phyloP scores from a whole-genome alignment of 2,113 vertebrate genomes.

The Elaphurus davidianus region DNA sequence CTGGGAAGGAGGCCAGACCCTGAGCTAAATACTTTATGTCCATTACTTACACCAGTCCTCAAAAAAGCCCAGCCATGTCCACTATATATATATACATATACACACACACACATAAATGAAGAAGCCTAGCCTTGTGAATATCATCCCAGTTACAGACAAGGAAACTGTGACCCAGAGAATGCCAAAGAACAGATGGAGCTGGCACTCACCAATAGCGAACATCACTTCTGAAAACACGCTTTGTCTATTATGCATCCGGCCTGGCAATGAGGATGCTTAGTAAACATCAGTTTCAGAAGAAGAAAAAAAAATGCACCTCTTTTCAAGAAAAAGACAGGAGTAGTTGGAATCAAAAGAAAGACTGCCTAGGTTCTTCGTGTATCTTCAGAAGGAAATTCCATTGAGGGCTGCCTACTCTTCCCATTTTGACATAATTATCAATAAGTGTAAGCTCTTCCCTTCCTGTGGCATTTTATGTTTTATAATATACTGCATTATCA shows the following conservation, averaged over 20 bases:
- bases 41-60: background rate
- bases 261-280: too few relatives aligned
- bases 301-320: background rate
- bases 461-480: background rate
- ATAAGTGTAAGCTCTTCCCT: background rate
- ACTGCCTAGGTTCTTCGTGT: fast-evolving
- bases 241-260: background rate
- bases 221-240: background rate
- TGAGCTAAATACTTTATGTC: fast-evolving
- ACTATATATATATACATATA: background rate
- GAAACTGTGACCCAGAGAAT: background rate
- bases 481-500: background rate
- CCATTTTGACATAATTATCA: background rate
- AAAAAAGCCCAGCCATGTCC: background rate
- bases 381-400: background rate
- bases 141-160: background rate
- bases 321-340: background rate
- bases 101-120: background rate
- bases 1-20: background rate
- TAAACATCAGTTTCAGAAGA: background rate
- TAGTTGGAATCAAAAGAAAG: background rate
- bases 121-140: background rate
- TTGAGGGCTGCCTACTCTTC: background rate
- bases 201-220: background rate
- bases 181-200: background rate